Conservation (phyloP, 2,888 invertebrate genomes). For the Pterostichus madidus region DNA sequence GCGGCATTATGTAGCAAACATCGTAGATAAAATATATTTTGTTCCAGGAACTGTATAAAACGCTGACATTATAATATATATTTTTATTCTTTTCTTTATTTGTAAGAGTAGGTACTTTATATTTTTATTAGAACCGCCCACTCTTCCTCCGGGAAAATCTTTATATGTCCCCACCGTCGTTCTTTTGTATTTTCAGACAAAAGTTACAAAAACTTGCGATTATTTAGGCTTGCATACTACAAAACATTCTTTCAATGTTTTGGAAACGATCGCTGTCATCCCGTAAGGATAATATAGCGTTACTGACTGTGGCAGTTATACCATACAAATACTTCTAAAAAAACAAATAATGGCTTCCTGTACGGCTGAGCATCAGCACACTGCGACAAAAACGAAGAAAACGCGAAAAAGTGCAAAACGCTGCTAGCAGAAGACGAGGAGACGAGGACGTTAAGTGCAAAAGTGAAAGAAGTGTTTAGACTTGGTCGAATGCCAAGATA, state of each 20-base stretch:
- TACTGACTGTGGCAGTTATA: constrained; percentile 11
- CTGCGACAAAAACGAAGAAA: constrained; percentile 6
- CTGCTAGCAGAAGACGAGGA: background rate
- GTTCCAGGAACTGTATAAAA: too few species aligned
- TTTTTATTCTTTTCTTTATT: background rate
- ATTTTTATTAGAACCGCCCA: background rate
- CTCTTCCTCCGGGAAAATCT: background rate
- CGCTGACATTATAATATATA: background rate
- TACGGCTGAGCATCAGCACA: background rate
- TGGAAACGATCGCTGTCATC: background rate
- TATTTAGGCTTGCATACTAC: constrained; percentile 2
- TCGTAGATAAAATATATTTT: too few species aligned
- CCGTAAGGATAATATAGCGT: constrained; percentile 8
- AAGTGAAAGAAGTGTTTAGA: constrained; percentile 9
- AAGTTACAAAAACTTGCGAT: constrained; percentile 7
- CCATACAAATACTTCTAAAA: constrained; percentile 6
- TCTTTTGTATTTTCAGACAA: background rate
- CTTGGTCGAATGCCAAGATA: constrained; percentile 15
- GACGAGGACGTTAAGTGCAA: background rate
- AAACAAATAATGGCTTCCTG: constrained; percentile 15
- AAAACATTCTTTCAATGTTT: constrained; percentile 11
- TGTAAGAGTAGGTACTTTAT: background rate
- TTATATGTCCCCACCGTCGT: background rate
- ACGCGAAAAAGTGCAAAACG: constrained; percentile 4
- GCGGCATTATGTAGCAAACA: too few species aligned